Conservation (phyloP, 2,888 invertebrate species). For the Apeira syringaria region DNA sequence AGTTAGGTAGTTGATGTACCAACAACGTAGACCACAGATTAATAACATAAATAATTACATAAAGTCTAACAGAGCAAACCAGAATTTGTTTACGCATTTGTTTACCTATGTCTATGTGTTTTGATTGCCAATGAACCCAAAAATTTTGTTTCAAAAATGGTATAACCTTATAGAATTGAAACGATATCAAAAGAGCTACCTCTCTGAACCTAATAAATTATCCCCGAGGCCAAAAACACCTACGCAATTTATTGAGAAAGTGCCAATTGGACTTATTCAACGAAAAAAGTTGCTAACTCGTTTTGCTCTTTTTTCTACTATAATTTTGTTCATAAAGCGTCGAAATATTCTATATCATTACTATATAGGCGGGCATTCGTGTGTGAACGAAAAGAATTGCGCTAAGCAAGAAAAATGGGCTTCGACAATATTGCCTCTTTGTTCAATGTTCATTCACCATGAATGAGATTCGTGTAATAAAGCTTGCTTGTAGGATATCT, state of each 20-base stretch:
- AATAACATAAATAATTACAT: too few relatives aligned
- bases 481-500: conserved; percentile 24
- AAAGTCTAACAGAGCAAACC: too few relatives aligned
- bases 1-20: too few relatives aligned
- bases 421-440: conserved; percentile 41
- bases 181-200: background rate
- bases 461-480: conserved; percentile 36
- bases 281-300: conserved; percentile 19
- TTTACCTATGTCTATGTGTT: too few relatives aligned
- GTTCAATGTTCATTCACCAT: conserved; percentile 39
- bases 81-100: too few relatives aligned
- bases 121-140: background rate
- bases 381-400: conserved; percentile 39
- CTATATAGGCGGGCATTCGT: conserved; percentile 34
- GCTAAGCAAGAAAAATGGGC: conserved; percentile 45
- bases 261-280: conserved; percentile 10
- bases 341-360: conserved; percentile 26
- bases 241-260: conserved; percentile 5
- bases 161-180: background rate
- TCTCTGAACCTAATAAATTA: background rate
- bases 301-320: conserved; percentile 16
- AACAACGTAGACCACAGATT: too few relatives aligned
- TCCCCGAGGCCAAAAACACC: conserved; percentile 1
- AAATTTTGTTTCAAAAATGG: background rate
- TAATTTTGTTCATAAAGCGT: conserved; percentile 21